Base-by-base conservation (phyloP, 2,113 vertebrate genomes). In the Sapayoa aenigma region DNA sequence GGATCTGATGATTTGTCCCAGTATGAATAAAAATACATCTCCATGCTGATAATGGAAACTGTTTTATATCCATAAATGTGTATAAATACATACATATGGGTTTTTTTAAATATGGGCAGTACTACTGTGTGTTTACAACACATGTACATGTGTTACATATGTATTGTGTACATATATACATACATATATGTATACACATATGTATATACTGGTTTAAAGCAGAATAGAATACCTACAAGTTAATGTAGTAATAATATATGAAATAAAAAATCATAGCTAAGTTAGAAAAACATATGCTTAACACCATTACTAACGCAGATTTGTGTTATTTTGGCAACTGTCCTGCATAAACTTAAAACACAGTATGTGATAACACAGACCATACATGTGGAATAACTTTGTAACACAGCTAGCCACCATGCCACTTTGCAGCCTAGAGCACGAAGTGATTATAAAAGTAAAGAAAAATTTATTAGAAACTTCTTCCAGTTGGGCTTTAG, bases 21-120 rank as follows among this genome's bases (percentile, higher is more conserved):
- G 6, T 72, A 21, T 35, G 39, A 82, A 79, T 46, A 72, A 35
- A 15, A 84, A 39, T 4, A 3, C 4, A 67, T 37, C 15, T 78
- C 28, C 30, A 63, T 10, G 9, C 1, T 92, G 82, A 46, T 21
- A 92, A 82, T n/a, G 9, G 42, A 72, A 93, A 72, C 2, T 31
- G 2, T 12, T 53, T 50, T 44, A 20, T 37, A 52, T 31, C 2
- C 28, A 3, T 28, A 33, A 2, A 1, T 31, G 4, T 25, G 14
- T 72, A 37, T 3, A 60, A 8, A 5, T 15, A 17, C 6, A 41
- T 37, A 62, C 22, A 37, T 37, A 39, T 31, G 24, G 19, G 33
- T 21, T 33, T 20, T 56, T 31, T 35, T 11, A 37, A 12, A 63
- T n/a, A 82, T 22, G 66, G 73, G 42, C 5, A 18, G 14, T 41